These are phyloP conservation scores for Ceratina australensis DNA, from an alignment of 1,140 invertebrate species.

Conservation along the genomic window DNA sequence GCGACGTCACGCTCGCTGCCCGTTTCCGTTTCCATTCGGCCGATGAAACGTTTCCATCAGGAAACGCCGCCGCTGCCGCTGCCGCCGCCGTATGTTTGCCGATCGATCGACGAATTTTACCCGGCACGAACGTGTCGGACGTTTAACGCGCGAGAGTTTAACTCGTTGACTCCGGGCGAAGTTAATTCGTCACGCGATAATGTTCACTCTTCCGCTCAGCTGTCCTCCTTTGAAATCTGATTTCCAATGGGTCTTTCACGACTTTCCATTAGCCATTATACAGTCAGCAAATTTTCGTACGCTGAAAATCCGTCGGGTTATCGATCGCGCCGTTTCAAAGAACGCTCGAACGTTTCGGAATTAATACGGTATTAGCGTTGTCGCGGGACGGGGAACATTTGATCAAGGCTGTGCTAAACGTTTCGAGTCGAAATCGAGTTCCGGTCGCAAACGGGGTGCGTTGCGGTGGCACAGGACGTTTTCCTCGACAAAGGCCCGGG, in stretches of 20 bases:
- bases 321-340: no score
- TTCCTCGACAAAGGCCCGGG: slow-evolving; percentile 5
- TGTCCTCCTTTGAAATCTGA: no score
- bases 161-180: background rate
- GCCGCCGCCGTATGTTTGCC: background rate
- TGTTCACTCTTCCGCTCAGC: no score
- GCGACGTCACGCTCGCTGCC: background rate
- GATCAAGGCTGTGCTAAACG: slow-evolving; percentile 8
- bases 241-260: no score
- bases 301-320: no score
- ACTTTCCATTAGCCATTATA: no score
- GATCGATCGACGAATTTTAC: background rate
- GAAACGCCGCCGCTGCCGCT: background rate
- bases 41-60: background rate
- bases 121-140: background rate
- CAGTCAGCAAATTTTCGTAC: no score
- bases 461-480: slow-evolving; percentile 2
- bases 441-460: background rate
- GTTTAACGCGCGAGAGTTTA: background rate
- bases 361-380: background rate
- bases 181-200: background rate
- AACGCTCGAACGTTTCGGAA: background rate
- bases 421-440: slow-evolving; percentile 11
- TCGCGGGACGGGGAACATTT: background rate
- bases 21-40: background rate